phyloP scores from a whole-genome alignment of 1,140 invertebrate genomes.

The Leptinotarsa defecta region DNA sequence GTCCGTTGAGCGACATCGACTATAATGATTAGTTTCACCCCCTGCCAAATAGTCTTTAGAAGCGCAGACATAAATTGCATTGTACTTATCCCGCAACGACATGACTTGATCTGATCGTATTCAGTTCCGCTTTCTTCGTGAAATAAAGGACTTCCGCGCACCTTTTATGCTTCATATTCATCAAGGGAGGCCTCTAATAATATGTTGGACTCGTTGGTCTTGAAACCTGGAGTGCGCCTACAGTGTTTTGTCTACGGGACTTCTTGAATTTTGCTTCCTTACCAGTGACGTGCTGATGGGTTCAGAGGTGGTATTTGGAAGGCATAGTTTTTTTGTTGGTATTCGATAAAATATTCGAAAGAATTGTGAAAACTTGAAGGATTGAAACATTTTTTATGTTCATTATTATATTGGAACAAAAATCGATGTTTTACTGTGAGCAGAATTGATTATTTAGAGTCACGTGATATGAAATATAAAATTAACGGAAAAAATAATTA shows the following conservation, averaged over 20 bases:
- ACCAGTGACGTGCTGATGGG: not conserved
- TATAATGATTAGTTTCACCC: constrained; percentile 35
- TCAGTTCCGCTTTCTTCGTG: constrained; percentile 42
- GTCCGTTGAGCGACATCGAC: constrained; percentile 24
- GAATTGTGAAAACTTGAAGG: too few species aligned
- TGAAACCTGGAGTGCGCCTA: constrained; percentile 39
- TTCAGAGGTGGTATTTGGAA: too few species aligned
- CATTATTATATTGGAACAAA: too few species aligned
- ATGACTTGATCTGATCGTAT: constrained; percentile 48
- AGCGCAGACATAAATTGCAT: constrained; percentile 27
- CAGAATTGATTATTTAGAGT: too few species aligned
- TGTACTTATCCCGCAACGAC: constrained; percentile 41
- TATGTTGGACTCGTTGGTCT: constrained; percentile 42
- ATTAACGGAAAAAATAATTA: too few species aligned
- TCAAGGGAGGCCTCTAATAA: constrained; percentile 45
- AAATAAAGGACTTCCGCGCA: constrained; percentile 47
- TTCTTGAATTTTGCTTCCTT: constrained; percentile 34
- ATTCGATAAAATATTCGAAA: too few species aligned
- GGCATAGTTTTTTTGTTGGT: too few species aligned
- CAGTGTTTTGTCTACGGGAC: constrained; percentile 41
- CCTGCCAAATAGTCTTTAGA: constrained; percentile 30
- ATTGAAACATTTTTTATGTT: too few species aligned
- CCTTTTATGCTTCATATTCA: constrained; percentile 43
- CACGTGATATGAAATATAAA: too few species aligned
- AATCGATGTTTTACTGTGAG: too few species aligned